Evolutionary conservation across 2,797 vertebrate species (phyloP), one percentile per base, ranked within the genome.

Genomic region (Girardinus metallicus): DNA sequence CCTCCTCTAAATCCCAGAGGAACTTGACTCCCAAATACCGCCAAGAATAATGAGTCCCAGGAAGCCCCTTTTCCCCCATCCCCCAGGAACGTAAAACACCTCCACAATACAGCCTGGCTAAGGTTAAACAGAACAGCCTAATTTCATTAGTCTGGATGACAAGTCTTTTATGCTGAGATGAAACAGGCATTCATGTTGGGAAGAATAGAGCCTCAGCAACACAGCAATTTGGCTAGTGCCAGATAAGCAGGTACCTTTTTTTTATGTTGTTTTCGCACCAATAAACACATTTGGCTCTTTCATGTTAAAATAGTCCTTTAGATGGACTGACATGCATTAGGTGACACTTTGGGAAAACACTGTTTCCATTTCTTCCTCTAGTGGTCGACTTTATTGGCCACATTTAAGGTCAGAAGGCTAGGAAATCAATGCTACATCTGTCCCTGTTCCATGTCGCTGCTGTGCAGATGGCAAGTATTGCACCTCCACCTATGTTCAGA

Each of bases 1-100:
- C 83, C 87, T 87, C 78, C 86, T 86, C 87, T 76, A 93, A 96
- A 94, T 94, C 95, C 89, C 88, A 76, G 85, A 89, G 91, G 93
- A 94, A 93, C 89, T 85, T 93, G 91, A 94, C 86, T 93, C 88
- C 90, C 76, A 68, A 82, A 86, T 87, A 85, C 78, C 79, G 26
- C 86, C 78, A 84, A 77, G 85, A 87, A 81, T 86, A 90, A 90
- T 87, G 82, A 93, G 85, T 91, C 91, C 91, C 83, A n/a, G 87
- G 90, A 88, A 92, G 91, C 91, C 87, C 88, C 57, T 15, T 73
- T 57, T 43, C 34, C 7, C 43, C 43, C 73, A 1, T 71, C 53
- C 77, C 71, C 77, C 26, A 88, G 83, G 85, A 87, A 75, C 64
- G 80, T 88, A 89, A 85, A 89, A 86, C 88, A 87, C 85, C 75